Base-by-base conservation (phyloP, 2,888 invertebrate species). In the Geophilus truncorum region DNA sequence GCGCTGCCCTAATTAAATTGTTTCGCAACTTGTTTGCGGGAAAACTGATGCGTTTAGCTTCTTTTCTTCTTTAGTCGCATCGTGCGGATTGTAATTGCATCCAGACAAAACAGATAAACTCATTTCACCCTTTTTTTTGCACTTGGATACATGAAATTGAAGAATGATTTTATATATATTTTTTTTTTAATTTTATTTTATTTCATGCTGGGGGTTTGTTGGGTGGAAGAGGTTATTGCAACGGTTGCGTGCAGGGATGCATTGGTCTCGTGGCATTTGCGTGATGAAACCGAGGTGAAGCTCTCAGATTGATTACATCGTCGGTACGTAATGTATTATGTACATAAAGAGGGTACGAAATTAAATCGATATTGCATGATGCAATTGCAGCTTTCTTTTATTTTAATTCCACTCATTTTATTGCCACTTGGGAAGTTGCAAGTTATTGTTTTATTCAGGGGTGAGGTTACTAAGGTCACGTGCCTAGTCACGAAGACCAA, bases 221-320 rank as follows among this genome's bases (percentile, higher is more conserved):
- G 2, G 18, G 51, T n/a, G 51, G 18, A n/a, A n/a, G 51, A n/a
- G 51, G 70, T 70, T 25, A 28, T 70, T 70, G 70, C 28, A 23
- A 70, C n/a, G 70, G 70, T 70, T 70, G 70, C 70, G 70, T 70
- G 70, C 70, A 15, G 23, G 25, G 70, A 28, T 51, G 51, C 51
- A 28, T 25, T 62, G 70, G 23, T 70, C 70, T 70, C 25, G 23
- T 70, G 70, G 70, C 70, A 70, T 70, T 70, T 70, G 70, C 70
- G 70, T 70, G 70, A 70, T 25, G 28, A 70, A 70, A 70, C 70
- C 70, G 70, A 28, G 70, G 23, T 70, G 25, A 70, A 70, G 70
- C 70, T 70, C 70, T 70, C 70, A 70, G 70, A 70, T 70, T 70
- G 70, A 70, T 70, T 70, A 70, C 25, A 28, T 70, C 15, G 25